phyloP scores from a whole-genome alignment of 2,797 vertebrate species.

The Gambelia wislizenii region DNA sequence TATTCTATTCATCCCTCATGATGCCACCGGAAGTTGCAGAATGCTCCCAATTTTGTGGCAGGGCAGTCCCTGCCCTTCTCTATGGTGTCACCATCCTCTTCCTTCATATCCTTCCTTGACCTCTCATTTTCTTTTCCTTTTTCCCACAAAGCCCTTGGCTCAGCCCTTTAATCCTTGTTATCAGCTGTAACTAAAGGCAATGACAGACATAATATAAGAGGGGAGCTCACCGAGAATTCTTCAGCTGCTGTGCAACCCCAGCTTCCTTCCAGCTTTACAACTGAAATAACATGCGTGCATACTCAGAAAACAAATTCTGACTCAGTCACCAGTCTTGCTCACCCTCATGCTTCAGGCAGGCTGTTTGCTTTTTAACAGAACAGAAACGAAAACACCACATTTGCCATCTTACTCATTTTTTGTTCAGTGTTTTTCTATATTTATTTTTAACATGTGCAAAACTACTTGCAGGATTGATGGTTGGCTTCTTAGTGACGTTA shows the following conservation, averaged over 20 bases:
- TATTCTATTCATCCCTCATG: background rate
- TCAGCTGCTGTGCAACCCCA: background rate
- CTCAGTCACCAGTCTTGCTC: background rate
- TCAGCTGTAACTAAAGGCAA: conserved; percentile 1
- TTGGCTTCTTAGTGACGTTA: background rate
- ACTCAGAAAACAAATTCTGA: background rate
- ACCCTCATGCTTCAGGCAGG: background rate
- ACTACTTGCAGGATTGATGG: background rate
- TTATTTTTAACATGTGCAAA: background rate
- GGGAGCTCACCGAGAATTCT: background rate
- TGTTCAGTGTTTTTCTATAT: too few relatives aligned
- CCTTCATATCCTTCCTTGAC: background rate
- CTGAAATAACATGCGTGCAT: background rate
- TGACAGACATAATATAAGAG: background rate
- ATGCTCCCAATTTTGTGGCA: background rate
- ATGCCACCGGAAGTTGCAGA: background rate
- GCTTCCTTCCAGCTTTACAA: background rate
- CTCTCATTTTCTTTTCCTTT: background rate
- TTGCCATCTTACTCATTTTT: background rate
- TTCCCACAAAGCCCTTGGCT: background rate
- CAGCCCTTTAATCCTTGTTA: background rate
- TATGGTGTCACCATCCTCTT: background rate
- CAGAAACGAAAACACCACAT: background rate
- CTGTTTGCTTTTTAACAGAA: background rate
- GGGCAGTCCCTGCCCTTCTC: background rate